Percentiles rank a stretch among this genome's conserved stretches.
phyloP scores from a whole-genome alignment of 2,797 vertebrate genomes.

The Hephaestus fuliginosus region DNA sequence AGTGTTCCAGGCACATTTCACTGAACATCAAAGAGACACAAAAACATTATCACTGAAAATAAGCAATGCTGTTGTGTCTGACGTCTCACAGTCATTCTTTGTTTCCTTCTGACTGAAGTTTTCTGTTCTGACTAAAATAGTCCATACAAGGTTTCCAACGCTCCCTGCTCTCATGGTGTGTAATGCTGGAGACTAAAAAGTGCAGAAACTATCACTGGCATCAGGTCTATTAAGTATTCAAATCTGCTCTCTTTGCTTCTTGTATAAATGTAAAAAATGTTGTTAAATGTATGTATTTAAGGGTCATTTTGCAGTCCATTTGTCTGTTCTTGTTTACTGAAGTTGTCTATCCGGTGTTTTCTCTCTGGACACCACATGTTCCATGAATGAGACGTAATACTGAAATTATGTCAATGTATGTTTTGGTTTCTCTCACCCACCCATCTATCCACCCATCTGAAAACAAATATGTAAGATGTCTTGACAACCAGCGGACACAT shows the following conservation, averaged over 20 bases:
- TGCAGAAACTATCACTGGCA: not conserved
- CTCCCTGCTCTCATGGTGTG: not conserved
- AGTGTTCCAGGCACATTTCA: constrained; percentile 91
- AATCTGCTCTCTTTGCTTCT: not conserved
- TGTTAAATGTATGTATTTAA: too few relatives aligned
- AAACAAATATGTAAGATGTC: not conserved
- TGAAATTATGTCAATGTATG: not conserved
- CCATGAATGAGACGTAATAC: not conserved
- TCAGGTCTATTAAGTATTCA: not conserved
- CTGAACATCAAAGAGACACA: constrained; percentile 78
- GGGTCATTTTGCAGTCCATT: too few relatives aligned
- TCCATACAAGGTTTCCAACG: not conserved
- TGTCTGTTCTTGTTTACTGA: not conserved
- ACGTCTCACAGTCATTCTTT: not conserved
- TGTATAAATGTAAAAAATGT: too few relatives aligned
- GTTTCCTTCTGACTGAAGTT: not conserved
- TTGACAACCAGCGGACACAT: not conserved
- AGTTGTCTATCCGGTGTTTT: not conserved
- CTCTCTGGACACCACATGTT: constrained; percentile 4
- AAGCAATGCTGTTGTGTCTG: not conserved
- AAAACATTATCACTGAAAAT: constrained; percentile 5
- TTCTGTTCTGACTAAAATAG: not conserved
- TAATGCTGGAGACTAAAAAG: not conserved
- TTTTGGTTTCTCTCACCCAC: not conserved
- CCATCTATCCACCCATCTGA: not conserved